Conservation (phyloP, 2,888 invertebrate genomes). For the Lacanobia wlatinum region DNA sequence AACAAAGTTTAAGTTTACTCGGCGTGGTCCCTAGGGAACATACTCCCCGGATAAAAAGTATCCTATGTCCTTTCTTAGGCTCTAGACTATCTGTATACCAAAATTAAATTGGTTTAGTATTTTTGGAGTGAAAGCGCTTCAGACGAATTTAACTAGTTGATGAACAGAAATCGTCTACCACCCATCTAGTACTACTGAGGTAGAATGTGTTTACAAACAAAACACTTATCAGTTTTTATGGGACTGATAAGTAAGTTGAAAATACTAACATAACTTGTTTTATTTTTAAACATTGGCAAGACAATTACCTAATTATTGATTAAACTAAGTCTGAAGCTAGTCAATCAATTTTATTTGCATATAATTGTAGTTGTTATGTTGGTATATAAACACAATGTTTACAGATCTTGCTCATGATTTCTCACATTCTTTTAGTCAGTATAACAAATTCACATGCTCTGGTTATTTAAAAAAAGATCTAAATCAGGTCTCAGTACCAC, state of each 20-base stretch:
- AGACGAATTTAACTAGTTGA: too few relatives aligned
- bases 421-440: constrained; percentile 5
- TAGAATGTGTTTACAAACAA: constrained; percentile 56
- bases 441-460: constrained; percentile 30
- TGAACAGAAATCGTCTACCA: too few relatives aligned
- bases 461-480: constrained; percentile 23
- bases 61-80: too few relatives aligned
- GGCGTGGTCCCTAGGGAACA: too few relatives aligned
- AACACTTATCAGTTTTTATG: constrained; percentile 52
- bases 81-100: too few relatives aligned
- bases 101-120: too few relatives aligned
- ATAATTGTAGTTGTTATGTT: neutral
- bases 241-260: constrained; percentile 42
- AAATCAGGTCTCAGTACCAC: constrained; percentile 52
- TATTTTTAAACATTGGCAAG: constrained; percentile 52
- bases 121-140: too few relatives aligned
- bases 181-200: too few relatives aligned
- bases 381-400: constrained; percentile 6
- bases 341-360: constrained; percentile 5
- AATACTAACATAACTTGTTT: constrained; percentile 36
- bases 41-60: too few relatives aligned
- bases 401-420: constrained; percentile 12
- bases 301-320: constrained; percentile 45
- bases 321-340: constrained; percentile 7
- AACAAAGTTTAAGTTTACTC: too few relatives aligned